Base-by-base conservation (phyloP, 1,140 invertebrate genomes). In the Eriocheir sinensis region DNA sequence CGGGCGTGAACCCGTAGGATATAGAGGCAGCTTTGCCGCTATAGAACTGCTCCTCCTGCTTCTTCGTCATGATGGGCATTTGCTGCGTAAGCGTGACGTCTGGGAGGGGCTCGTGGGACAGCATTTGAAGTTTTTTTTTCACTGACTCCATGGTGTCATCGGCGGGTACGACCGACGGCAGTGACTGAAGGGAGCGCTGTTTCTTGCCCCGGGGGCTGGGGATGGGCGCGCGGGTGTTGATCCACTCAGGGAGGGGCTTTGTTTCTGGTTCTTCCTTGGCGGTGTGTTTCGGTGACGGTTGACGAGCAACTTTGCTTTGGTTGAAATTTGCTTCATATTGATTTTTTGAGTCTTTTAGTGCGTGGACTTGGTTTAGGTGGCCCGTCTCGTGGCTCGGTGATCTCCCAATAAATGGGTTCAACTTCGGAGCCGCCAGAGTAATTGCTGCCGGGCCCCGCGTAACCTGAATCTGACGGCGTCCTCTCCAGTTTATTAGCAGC, bases 91-190 rank as follows among this genome's bases (percentile, higher is more conserved):
- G 17, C n/a, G 17, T 30, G 44, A 48, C 32, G 38, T 81, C 90
- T 38, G 34, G 53, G 12, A 88, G 81, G 41, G 89, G 80, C 44
- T 85, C 89, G 36, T 53, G 72, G 48, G 94, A 94, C 81, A 94
- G 9, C 30, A 91, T 21, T 48, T 94, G 94, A 81, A 94, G 94
- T 94, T 94, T 94, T 94, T 94, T 94, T 94, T 94, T 94, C 36
- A 94, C 89, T 32, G 79, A 15, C 38, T 94, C 94, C 34, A 94
- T 94, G 21, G 89, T 72, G 32, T 92, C 88, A 21, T 94, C 94
- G 4, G 30, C 44, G 0, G 89, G 94, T 4, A 92, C 94, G 4
- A 94, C 89, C 0, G 44, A 86, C 1, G 94, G 94, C 32, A 94
- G 81, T 34, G 94, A 94, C 41, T 94, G 94, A 4, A 94, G 90